Base-by-base conservation (phyloP, 2,888 invertebrate species). In the Gasteruption jaculator region DNA sequence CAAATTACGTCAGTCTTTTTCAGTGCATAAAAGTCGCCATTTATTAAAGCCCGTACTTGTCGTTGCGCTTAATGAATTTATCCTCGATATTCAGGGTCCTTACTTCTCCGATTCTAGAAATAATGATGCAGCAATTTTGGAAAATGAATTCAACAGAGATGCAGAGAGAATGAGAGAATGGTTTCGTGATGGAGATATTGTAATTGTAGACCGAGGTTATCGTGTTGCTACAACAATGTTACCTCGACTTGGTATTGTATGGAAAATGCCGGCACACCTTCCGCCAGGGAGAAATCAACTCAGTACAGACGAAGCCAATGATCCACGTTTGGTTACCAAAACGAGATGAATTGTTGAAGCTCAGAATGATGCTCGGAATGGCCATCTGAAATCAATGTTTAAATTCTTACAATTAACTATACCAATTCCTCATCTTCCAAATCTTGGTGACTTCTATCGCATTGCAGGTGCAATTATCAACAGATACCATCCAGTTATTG, bases 271-370 rank as follows among this genome's bases (percentile, higher is more conserved):
- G 24, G 30, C 41, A 15, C 21, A 39, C 5, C 33, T 46, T 4
- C 26, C 34, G 16, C 21, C n/a, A 5, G 22, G 39, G n/a, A 7
- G 45, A 33, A 16, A 15, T 1, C 53, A 57, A 40, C 24, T 57
- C 3, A 4, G 30, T 0, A 49, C 50, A 5, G 38, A 50, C 34
- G 51, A 55, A 29, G 47, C 52, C 3, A 56, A 56, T 32, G 38
- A 46, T 12, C 43, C 48, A 7, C 39, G 56, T 4, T 18, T 50
- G 6, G 41, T 57, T 2, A 56, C 56, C 5, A 57, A 51, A 43
- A 39, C 25, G 2, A 36, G 49, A 15, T 53, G 45, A 44, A 31
- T 51, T 24, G 37, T 50, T 5, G 54, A 53, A 46, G 37, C 40
- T 7, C 11, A 49, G 15, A 50, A 52, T 32, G 54, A 48, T 25